Base-by-base conservation (phyloP, 2,113 vertebrate genomes). In the Oenanthe melanoleuca region DNA sequence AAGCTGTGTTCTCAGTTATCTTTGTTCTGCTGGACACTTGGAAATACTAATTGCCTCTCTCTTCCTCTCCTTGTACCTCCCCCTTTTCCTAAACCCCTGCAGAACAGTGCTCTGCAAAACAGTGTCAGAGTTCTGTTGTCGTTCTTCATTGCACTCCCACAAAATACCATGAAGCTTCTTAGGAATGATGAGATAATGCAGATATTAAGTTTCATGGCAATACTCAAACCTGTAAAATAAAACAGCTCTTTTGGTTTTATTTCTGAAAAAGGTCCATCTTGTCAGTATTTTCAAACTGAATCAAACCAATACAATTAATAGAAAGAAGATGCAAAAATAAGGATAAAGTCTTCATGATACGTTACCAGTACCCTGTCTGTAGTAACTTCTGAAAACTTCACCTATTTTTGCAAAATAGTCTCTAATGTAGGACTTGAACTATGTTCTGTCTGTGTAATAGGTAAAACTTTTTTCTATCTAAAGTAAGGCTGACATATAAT, bases 71-170 rank as follows among this genome's bases (percentile, higher is more conserved):
- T 3, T 3, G 0, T 18, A n/a, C 12, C 14, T 53, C 6, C 47
- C 3, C 2, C 2, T 22, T 47, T 42, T 10, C 1, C 55, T 42
- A 66, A 31, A 70, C 0, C 10, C 4, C 14, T 50, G 11, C 7
- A 70, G 92, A 88, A 49, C 9, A 33, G 11, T 49, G 37, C 2
- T 57, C 5, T 63, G 71, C 31, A 60, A 21, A 91, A 14, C 9
- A 85, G 20, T 2, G 2, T 11, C 59, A 61, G 18, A 38, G 3
- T 20, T 73, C 12, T 25, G 6, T 21, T 49, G 26, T 34, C 21
- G 37, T 13, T 78, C 9, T 31, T 84, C 12, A 4, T 5, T 73
- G 3, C 16, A 28, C 8, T 5, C 21, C 6, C 21, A 50, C 10
- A 12, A 80, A 73, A 65, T 29, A 40, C 6, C 22, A 65, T 73